Evolutionary conservation across 2,888 invertebrate genomes (phyloP), one percentile per base, ranked within the genome.

Genomic region (Acronicta psi): DNA sequence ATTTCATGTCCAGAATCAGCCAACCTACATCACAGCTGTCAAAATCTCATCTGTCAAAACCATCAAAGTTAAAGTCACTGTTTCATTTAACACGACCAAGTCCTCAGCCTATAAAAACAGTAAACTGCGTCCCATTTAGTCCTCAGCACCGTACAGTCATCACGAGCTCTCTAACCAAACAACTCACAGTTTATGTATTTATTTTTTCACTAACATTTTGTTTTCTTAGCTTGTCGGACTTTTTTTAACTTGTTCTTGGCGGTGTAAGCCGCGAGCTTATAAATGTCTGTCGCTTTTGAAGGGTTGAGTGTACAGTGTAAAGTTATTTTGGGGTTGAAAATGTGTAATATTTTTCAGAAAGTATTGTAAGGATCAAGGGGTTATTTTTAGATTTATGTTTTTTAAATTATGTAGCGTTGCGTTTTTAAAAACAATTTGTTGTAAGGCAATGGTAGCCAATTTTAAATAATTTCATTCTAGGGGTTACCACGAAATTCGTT

Each of bases 81-180:
- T 58, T 43, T 51, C 25, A 34, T 62, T 59, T 60, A 62, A 69
- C 73, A 72, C 69, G 50, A 17, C 45, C 58, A 34, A 34, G n/a
- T 34, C 53, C 25, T 40, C 10, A 40, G 53, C 58, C 55, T 58
- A 66, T 70, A 71, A 69, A 73, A 68, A 75, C 60, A 69, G 40
- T 59, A 55, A 68, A 58, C 36, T 49, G 41, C 53, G 52, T 59
- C 62, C 55, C 70, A 69, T 75, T 75, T 57, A 65, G 46, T 67
- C 67, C 56, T 81, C 73, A 74, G 47, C 73, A 64, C 55, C 50
- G 29, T 47, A 43, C 43, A 62, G 45, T 64, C 73, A 79, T 80
- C 61, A 73, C 37, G 43, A 31, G 49, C 59, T 66, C 63, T 69
- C 51, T 67, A 63, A 61, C 52, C 52, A 77, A 74, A 70, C 69